Evolutionary conservation across 2,113 vertebrate species (phyloP).

Genomic region (Phainopepla nitens): DNA sequence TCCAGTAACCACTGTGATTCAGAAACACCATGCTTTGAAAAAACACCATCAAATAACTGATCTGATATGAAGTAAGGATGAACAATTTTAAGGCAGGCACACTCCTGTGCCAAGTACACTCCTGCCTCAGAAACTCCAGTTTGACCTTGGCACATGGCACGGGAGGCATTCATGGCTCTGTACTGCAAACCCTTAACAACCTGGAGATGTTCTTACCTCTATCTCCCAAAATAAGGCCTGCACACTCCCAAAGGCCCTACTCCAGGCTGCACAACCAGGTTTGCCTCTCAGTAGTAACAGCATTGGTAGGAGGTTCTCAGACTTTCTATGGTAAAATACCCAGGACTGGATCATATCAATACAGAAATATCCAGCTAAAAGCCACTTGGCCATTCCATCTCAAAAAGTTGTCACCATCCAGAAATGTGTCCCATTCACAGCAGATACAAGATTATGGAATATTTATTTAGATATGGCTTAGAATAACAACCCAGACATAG

Average conservation of each 20-base stretch:
- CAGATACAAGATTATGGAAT: fast-evolving
- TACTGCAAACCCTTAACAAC: neutral
- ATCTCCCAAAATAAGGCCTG: neutral
- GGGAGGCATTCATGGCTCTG: neutral
- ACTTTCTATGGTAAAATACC: neutral
- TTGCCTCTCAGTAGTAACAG: neutral
- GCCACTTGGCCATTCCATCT: neutral
- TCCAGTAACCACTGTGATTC: neutral
- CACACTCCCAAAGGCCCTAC: neutral
- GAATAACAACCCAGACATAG: neutral
- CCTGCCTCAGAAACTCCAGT: neutral
- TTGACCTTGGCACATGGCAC: neutral
- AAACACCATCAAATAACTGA: neutral
- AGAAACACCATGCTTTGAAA: neutral
- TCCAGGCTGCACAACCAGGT: neutral
- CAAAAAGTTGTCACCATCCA: neutral
- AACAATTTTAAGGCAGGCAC: neutral
- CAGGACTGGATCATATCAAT: too few species aligned
- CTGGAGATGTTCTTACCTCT: neutral
- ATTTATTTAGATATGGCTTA: neutral
- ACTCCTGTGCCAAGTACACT: too few species aligned
- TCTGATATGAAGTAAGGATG: neutral
- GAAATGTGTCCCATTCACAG: neutral
- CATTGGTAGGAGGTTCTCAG: neutral
- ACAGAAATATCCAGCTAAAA: neutral